These are phyloP conservation scores for Danio kyathit DNA, from an alignment of 2,797 vertebrate genomes.

Conservation along the genomic window DNA sequence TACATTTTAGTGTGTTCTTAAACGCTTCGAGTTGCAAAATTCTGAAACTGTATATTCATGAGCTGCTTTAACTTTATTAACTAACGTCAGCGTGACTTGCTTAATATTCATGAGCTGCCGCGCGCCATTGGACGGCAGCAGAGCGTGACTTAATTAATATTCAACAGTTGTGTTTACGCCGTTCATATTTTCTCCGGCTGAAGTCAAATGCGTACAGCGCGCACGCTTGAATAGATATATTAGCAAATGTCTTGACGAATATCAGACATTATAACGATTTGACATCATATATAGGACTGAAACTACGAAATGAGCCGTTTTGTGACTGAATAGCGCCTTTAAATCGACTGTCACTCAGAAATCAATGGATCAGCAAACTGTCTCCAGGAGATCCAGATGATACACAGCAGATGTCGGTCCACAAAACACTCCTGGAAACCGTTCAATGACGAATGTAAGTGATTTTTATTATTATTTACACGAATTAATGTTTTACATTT, in stretches of 20 bases:
- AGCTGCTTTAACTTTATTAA: not conserved
- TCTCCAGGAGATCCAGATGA: constrained; percentile 32
- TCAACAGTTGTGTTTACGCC: not conserved
- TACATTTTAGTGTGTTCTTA: not conserved
- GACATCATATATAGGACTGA: not conserved
- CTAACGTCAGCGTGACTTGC: not conserved
- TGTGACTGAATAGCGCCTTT: not conserved
- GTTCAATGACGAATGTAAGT: constrained; percentile 43
- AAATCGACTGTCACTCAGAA: not conserved
- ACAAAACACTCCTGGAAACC: not conserved
- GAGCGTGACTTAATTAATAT: constrained; percentile 25
- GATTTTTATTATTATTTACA: not conserved
- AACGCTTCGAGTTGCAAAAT: not conserved
- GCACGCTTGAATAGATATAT: not conserved
- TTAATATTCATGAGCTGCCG: constrained; percentile 3
- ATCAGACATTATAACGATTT: not conserved
- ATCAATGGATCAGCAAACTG: constrained; percentile 32
- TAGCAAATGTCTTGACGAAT: not conserved
- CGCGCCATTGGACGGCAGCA: not conserved
- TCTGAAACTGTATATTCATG: not conserved
- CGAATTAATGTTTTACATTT: not conserved
- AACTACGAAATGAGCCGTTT: not conserved
- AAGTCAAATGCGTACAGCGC: not conserved
- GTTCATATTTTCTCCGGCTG: not conserved
- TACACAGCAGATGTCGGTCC: constrained; percentile 25